A percentile compares a stretch with the other conserved stretches of the same genome.
phyloP scores from a whole-genome alignment of 1,140 invertebrate species.

The Formica selysi region DNA sequence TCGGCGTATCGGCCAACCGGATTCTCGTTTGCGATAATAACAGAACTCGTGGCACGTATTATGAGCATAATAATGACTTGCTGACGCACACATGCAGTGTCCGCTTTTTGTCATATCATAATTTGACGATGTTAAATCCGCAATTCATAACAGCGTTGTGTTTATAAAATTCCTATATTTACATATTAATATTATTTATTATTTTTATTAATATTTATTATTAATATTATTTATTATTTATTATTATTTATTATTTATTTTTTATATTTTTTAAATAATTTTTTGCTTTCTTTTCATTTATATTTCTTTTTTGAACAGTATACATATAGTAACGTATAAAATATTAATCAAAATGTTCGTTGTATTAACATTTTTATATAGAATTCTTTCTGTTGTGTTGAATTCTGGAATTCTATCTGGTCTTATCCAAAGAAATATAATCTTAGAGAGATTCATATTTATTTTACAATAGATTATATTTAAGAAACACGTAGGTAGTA shows the following conservation, averaged over 20 bases:
- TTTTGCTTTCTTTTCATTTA: too few relatives aligned
- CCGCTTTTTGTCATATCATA: neutral
- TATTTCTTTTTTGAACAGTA: too few relatives aligned
- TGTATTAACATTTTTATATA: neutral
- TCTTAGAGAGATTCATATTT: neutral
- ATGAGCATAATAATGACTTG: constrained; percentile 22
- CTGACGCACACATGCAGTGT: neutral
- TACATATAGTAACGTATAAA: too few relatives aligned
- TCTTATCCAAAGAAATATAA: neutral
- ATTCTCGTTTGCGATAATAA: constrained; percentile 39
- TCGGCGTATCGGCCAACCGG: constrained; percentile 24
- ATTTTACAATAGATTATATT: neutral
- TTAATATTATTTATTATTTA: too few relatives aligned
- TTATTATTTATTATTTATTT: too few relatives aligned
- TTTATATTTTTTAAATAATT: too few relatives aligned
- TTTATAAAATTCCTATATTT: neutral
- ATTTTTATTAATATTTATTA: neutral
- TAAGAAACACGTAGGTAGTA: neutral
- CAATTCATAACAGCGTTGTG: neutral
- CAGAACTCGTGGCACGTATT: constrained; percentile 3
- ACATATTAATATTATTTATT: constrained; percentile 3
- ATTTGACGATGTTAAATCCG: neutral
- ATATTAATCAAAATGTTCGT: neutral
- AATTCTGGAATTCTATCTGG: neutral
- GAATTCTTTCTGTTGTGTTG: too few relatives aligned